These are phyloP conservation scores for Sussaba pulchella DNA, from an alignment of 2,888 invertebrate species.

Conservation along the genomic window DNA sequence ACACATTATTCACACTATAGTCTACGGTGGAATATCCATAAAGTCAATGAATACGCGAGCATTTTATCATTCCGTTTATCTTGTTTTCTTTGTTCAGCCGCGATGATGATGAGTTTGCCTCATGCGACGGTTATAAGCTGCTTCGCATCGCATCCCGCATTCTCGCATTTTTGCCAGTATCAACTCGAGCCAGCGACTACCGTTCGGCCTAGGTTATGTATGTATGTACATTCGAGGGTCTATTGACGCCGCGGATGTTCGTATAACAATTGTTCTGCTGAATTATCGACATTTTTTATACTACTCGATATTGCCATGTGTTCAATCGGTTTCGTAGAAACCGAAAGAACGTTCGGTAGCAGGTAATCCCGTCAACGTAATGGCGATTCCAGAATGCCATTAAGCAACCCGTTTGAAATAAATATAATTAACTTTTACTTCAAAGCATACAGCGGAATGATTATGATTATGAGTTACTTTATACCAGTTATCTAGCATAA, in stretches of 20 bases:
- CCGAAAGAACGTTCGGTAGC: constrained; percentile 28
- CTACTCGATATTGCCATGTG: background rate
- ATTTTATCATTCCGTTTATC: constrained; percentile 56
- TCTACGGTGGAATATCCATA: background rate
- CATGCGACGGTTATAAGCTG: constrained; percentile 19
- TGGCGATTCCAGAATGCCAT: constrained; percentile 16
- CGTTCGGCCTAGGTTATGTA: too few species aligned
- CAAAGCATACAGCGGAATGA: constrained; percentile 17
- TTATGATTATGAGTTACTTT: constrained; percentile 14
- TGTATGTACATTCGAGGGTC: too few species aligned
- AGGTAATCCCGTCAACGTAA: constrained; percentile 41
- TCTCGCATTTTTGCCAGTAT: constrained; percentile 11
- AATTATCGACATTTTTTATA: too few species aligned
- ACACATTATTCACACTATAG: background rate
- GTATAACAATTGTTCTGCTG: too few species aligned
- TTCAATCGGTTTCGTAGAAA: constrained; percentile 19
- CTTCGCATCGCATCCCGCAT: constrained; percentile 3
- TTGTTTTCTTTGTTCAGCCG: constrained; percentile 58
- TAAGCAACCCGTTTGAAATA: constrained; percentile 30
- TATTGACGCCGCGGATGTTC: too few species aligned
- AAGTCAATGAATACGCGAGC: constrained; percentile 21
- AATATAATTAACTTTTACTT: constrained; percentile 29
- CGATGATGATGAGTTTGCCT: constrained; percentile 51
- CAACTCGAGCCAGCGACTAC: background rate
- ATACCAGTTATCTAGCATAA: constrained; percentile 1